phyloP scores from a whole-genome alignment of 1,140 invertebrate genomes.

The Dufourea novaeangliae region DNA sequence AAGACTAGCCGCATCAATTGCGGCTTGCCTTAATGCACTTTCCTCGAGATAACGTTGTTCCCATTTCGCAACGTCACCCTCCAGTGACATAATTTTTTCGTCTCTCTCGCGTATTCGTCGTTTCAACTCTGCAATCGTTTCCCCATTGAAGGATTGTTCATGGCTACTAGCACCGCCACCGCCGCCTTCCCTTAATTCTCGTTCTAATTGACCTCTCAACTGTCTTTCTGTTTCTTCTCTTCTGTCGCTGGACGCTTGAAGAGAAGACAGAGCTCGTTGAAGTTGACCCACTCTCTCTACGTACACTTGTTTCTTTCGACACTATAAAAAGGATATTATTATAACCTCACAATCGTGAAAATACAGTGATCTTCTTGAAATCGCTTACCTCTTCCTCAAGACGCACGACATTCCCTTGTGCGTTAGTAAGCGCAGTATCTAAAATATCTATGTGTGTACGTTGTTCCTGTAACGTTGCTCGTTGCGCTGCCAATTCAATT shows the following conservation, averaged over 20 bases:
- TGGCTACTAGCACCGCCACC: constrained; percentile 80
- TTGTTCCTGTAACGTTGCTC: constrained; percentile 94
- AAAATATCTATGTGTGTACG: constrained; percentile 96
- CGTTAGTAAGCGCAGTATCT: constrained; percentile 94
- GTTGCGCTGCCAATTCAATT: constrained; percentile 93
- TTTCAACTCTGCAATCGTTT: constrained; percentile 86
- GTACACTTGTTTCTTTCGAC: constrained; percentile 91
- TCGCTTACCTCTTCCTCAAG: constrained; percentile 92
- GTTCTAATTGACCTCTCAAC: constrained; percentile 89
- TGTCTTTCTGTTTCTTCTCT: constrained; percentile 92
- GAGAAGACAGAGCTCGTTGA: constrained; percentile 90
- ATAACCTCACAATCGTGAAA: background rate
- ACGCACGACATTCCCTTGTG: constrained; percentile 92
- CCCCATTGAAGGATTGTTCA: constrained; percentile 78
- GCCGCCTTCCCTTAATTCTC: constrained; percentile 88
- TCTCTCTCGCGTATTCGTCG: constrained; percentile 87
- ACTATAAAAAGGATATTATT: constrained; percentile 78
- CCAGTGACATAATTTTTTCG: constrained; percentile 90
- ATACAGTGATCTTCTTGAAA: background rate
- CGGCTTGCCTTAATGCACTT: constrained; percentile 90
- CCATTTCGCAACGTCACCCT: constrained; percentile 93
- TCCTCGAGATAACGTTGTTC: constrained; percentile 94
- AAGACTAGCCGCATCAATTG: constrained; percentile 91
- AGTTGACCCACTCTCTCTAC: constrained; percentile 92
- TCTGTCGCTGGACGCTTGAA: constrained; percentile 91